Percentiles rank a stretch among this genome's conserved stretches.
phyloP scores from a whole-genome alignment of 2,888 invertebrate genomes.

The Drosophila ochracea region DNA sequence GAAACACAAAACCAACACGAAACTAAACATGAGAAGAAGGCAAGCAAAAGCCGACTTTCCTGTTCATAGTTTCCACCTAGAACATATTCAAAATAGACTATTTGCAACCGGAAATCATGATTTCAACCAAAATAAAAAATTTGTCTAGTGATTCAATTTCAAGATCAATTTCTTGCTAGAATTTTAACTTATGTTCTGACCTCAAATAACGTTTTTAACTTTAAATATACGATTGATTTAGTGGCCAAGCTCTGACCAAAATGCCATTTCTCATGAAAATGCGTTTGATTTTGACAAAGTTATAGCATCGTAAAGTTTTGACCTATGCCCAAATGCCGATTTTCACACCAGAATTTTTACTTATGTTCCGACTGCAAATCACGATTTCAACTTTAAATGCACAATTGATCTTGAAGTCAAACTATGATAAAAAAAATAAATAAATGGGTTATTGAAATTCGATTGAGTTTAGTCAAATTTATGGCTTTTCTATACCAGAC shows the following conservation, averaged over 20 bases:
- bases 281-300: not conserved
- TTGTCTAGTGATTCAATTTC: not conserved
- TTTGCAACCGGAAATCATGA: not conserved
- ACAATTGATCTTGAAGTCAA: not conserved
- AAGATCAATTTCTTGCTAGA: not conserved
- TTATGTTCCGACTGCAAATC: not conserved
- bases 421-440: not conserved
- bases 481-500: not conserved
- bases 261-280: not conserved
- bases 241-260: not conserved
- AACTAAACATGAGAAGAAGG: constrained; percentile 25
- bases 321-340: not conserved
- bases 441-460: not conserved
- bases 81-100: not conserved
- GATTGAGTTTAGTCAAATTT: not conserved
- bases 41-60: constrained; percentile 3
- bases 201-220: not conserved
- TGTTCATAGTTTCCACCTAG: not conserved
- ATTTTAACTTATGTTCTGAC: not conserved
- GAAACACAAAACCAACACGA: constrained; percentile 37
- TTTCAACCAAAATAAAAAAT: not conserved
- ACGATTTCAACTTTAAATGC: not conserved
- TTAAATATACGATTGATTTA: not conserved
- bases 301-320: not conserved
- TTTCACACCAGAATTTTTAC: not conserved